Conservation (phyloP, 2,888 invertebrate species). For the Amphipyra tragopoginis region DNA sequence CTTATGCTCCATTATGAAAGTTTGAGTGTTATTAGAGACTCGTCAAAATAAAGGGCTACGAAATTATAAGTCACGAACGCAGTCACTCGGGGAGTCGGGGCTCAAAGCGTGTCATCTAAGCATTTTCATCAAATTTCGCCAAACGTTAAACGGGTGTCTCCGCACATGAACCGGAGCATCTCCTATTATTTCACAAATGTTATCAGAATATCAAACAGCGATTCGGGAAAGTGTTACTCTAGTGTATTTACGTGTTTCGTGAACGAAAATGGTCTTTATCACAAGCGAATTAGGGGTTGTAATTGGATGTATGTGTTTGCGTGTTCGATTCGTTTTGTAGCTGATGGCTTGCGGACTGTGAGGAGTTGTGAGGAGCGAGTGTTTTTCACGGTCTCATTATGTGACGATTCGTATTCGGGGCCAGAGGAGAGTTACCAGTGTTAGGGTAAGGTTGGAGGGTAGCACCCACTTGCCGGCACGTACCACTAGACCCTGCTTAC, state of each 20-base stretch:
- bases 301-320: conserved; percentile 60
- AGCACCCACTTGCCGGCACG: conserved; percentile 68
- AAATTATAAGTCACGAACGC: conserved; percentile 61
- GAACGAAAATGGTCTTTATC: conserved; percentile 62
- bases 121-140: conserved; percentile 73
- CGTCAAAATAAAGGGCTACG: conserved; percentile 58
- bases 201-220: conserved; percentile 85
- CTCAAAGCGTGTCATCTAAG: conserved; percentile 61
- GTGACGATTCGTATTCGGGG: conserved; percentile 85
- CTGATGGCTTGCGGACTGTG: conserved; percentile 65
- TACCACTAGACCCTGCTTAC: conserved; percentile 69
- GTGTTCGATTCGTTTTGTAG: conserved; percentile 65
- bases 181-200: conserved; percentile 84
- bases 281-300: conserved; percentile 60
- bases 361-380: conserved; percentile 81
- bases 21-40: conserved; percentile 50
- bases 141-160: conserved; percentile 71
- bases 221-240: conserved; percentile 64
- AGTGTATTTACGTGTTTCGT: conserved; percentile 28
- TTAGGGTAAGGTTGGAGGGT: conserved; percentile 71
- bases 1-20: conserved; percentile 50
- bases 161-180: conserved; percentile 73
- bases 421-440: conserved; percentile 71
- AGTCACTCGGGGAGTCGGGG: conserved; percentile 42
- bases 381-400: conserved; percentile 87